Base-by-base conservation (phyloP, 92 coral and sea anemone genomes). In the Epizoanthus rinbou region DNA sequence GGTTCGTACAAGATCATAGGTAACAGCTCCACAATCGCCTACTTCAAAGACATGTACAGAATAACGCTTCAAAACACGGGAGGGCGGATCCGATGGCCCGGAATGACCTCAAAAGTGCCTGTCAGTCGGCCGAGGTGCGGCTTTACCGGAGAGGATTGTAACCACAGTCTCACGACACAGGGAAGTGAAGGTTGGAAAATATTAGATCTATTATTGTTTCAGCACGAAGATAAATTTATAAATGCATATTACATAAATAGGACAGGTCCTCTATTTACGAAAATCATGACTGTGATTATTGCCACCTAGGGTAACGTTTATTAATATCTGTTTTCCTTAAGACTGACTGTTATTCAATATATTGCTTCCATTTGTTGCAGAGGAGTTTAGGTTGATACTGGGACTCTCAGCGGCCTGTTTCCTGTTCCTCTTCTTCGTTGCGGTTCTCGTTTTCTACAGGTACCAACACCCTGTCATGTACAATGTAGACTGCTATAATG, bases 51-150 rank as follows among this genome's bases (percentile, higher is more conserved):
- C 59, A 13, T 85, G 13, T 56, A 83, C 64, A 81, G 69, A 5
- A 39, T 62, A 19, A 43, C 86, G 10, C 43, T 18, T 11, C 70
- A 79, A 1, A 47, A 41, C 10, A 9, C 57, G 23, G 25, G 66
- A 33, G 53, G 69, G 10, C 64, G 69, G 8, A 87, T 92, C 43
- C 62, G 41, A 11, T 92, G 95, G 95, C 95, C 95, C 0, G 95
- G 95, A 52, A 87, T 85, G 54, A 58, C 83, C 4, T 39, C 64
- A 8, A 21, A 8, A 5, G 85, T 81, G 37, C 95, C 95, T 17
- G 63, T 50, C 21, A 89, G 95, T 28, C 76, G 75, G 15, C 95
- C 95, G 50, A 47, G 4, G 53, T 92, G 95, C 66, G 95, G 95
- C 5, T 92, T 92, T 35, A 58, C 69, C 57, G 93, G 91, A 8